phyloP scores from a whole-genome alignment of 2,113 vertebrate species.

The Trematocara nigrifrons region DNA sequence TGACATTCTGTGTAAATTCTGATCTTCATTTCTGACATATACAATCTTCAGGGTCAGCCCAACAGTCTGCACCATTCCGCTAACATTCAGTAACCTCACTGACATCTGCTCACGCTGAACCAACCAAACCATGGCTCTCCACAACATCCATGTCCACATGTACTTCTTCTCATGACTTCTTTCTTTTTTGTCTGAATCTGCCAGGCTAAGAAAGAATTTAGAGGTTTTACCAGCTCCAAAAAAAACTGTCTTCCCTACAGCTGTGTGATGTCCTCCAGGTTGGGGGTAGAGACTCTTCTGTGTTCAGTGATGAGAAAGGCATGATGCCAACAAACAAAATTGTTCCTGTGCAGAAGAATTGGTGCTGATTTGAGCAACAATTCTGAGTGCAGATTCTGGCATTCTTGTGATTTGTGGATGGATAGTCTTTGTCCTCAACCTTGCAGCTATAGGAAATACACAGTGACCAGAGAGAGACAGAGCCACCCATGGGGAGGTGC shows the following conservation, averaged over 20 bases:
- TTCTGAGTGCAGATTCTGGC: slow-evolving; percentile 29
- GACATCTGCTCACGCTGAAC: slow-evolving; percentile 25
- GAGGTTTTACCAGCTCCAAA: slow-evolving; percentile 66
- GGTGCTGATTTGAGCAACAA: neutral
- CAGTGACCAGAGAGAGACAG: slow-evolving; percentile 19
- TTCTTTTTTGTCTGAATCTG: slow-evolving; percentile 49
- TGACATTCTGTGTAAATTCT: neutral
- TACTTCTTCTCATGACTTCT: slow-evolving; percentile 45
- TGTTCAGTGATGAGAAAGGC: slow-evolving; percentile 10
- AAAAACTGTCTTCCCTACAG: slow-evolving; percentile 46
- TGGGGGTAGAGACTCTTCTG: slow-evolving; percentile 27
- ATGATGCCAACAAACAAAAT: neutral
- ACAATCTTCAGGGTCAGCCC: neutral
- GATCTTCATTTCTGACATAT: slow-evolving; percentile 1
- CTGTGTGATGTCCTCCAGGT: slow-evolving; percentile 23
- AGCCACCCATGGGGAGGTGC: slow-evolving; percentile 17
- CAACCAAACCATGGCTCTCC: slow-evolving; percentile 19
- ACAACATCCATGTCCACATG: slow-evolving; percentile 38
- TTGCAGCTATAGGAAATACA: slow-evolving; percentile 50
- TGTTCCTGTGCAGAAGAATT: neutral
- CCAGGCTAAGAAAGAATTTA: slow-evolving; percentile 62
- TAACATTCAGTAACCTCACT: slow-evolving; percentile 16
- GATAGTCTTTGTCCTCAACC: slow-evolving; percentile 38
- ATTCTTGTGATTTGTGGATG: slow-evolving; percentile 17
- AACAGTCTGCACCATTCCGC: slow-evolving; percentile 44